Conservation (phyloP, 2,888 invertebrate genomes). For the Hypomecis atomaria region DNA sequence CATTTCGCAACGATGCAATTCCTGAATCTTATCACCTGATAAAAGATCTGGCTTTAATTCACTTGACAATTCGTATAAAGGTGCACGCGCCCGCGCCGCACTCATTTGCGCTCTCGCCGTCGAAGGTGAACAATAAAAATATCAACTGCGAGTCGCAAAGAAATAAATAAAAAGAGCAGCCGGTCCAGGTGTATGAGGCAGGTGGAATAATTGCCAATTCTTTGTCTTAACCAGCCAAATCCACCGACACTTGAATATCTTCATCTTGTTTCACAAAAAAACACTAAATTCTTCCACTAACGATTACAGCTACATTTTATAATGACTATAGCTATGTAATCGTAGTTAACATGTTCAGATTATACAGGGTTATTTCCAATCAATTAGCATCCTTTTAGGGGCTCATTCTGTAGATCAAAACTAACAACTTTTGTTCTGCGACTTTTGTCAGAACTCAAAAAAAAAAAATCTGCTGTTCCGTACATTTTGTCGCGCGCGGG, state of each 20-base stretch:
- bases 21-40: slow-evolving; percentile 44
- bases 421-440: no score
- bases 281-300: slow-evolving; percentile 30
- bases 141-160: slow-evolving; percentile 73
- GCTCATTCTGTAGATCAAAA: no score
- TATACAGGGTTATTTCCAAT: no score
- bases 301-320: slow-evolving; percentile 8
- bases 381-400: no score
- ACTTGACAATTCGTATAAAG: slow-evolving; percentile 54
- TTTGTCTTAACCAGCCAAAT: slow-evolving; percentile 78
- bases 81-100: slow-evolving; percentile 56
- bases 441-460: no score
- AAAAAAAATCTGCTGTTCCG: no score
- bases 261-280: slow-evolving; percentile 64
- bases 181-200: slow-evolving; percentile 81
- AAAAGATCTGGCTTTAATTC: slow-evolving; percentile 49
- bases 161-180: slow-evolving; percentile 83
- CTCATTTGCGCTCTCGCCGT: slow-evolving; percentile 66
- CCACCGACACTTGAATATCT: slow-evolving; percentile 70
- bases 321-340: not conserved
- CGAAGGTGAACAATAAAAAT: slow-evolving; percentile 81
- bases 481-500: no score
- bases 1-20: slow-evolving; percentile 37
- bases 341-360: slow-evolving; percentile 8
- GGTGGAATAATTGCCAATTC: slow-evolving; percentile 84